These are phyloP conservation scores for Rhagonycha lutea DNA, from an alignment of 2,888 invertebrate genomes.

Conservation along the genomic window DNA sequence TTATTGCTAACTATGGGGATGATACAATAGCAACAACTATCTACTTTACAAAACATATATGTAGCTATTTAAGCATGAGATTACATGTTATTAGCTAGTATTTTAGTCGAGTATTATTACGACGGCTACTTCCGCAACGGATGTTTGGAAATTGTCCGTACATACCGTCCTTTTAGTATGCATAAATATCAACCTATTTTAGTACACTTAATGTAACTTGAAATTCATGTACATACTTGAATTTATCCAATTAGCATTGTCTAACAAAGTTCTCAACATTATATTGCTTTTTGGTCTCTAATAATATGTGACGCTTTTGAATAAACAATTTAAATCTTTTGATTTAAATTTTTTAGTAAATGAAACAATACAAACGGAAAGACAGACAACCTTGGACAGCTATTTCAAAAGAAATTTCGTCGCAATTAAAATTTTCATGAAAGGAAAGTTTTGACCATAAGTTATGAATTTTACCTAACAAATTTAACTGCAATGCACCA, in stretches of 20 bases:
- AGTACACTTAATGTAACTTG: background rate
- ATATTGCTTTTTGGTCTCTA: background rate
- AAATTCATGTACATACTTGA: background rate
- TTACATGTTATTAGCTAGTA: conserved; percentile 39
- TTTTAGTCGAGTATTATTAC: conserved; percentile 39
- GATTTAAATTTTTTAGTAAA: no score
- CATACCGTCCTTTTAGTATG: conserved; percentile 24
- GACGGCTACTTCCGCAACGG: conserved; percentile 36
- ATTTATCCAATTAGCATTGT: background rate
- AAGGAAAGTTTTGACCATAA: background rate
- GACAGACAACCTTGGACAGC: no score
- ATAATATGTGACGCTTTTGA: background rate
- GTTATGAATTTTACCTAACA: background rate
- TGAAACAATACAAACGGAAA: no score
- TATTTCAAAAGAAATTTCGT: no score
- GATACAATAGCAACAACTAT: conserved; percentile 29
- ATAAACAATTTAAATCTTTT: no score
- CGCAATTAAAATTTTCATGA: no score
- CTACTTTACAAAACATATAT: conserved; percentile 35
- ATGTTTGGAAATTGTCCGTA: conserved; percentile 40
- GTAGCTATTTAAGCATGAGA: conserved; percentile 36
- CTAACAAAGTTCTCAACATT: background rate
- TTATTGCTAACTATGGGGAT: conserved; percentile 14
- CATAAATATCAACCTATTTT: background rate
- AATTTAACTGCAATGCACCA: background rate